Conservation (phyloP, 2,888 invertebrate species). For the Norana najaformis region DNA sequence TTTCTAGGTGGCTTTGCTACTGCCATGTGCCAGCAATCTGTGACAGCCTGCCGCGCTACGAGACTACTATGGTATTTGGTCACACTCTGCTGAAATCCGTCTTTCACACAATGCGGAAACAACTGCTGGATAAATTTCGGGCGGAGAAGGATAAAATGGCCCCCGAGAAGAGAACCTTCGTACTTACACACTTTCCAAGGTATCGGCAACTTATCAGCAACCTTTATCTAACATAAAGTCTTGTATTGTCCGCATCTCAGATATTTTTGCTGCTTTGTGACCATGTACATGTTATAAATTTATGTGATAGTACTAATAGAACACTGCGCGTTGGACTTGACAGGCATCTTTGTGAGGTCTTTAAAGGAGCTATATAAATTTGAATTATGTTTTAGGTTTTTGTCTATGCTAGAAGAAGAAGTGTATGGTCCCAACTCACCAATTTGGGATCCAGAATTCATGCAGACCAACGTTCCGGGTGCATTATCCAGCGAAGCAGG, state of each 20-base stretch:
- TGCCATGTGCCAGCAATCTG: slow-evolving; percentile 94
- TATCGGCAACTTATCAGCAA: slow-evolving; percentile 47
- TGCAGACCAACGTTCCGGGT: slow-evolving; percentile 47
- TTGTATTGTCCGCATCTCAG: not conserved
- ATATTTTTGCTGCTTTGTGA: not conserved
- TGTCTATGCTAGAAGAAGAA: slow-evolving; percentile 84
- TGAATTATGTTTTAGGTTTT: slow-evolving; percentile 70
- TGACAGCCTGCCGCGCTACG: slow-evolving; percentile 86
- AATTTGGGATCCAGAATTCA: slow-evolving; percentile 89
- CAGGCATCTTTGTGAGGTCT: not conserved
- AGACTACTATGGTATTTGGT: slow-evolving; percentile 88
- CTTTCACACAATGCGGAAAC: slow-evolving; percentile 79
- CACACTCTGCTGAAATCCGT: slow-evolving; percentile 82
- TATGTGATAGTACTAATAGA: not conserved
- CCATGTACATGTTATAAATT: not conserved
- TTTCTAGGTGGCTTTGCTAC: slow-evolving; percentile 80
- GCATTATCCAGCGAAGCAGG: not conserved
- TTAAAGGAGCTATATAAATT: not conserved
- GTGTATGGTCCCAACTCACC: slow-evolving; percentile 83
- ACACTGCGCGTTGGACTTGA: no score
- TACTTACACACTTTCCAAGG: slow-evolving; percentile 85
- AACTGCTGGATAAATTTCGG: slow-evolving; percentile 87
- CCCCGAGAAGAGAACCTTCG: slow-evolving; percentile 78
- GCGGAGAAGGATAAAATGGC: slow-evolving; percentile 87
- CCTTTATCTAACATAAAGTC: not conserved